phyloP scores from a whole-genome alignment of 2,113 vertebrate genomes.

The Parus major region DNA sequence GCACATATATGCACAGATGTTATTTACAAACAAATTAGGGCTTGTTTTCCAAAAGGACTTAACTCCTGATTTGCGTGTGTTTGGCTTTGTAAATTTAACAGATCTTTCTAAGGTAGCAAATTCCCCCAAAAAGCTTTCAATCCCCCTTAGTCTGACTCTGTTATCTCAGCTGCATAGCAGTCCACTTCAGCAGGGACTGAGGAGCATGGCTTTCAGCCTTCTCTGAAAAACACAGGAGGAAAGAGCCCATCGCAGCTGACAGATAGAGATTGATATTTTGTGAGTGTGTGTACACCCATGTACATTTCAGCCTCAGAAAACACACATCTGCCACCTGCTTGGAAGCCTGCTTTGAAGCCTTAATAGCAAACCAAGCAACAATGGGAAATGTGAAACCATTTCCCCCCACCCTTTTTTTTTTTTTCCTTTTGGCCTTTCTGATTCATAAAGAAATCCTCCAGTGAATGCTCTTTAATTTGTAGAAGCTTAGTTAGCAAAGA shows the following conservation, averaged over 20 bases:
- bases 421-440: background rate
- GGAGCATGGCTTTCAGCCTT: background rate
- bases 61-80: background rate
- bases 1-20: background rate
- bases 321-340: background rate
- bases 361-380: background rate
- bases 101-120: background rate
- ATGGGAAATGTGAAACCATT: background rate
- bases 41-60: background rate
- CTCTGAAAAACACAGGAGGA: background rate
- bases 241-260: background rate
- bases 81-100: background rate
- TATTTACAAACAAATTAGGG: background rate
- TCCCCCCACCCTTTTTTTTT: rapidly evolving
- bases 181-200: background rate
- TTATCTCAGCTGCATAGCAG: background rate
- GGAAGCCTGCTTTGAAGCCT: background rate
- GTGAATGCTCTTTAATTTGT: background rate
- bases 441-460: background rate
- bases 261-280: background rate
- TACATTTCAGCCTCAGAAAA: background rate
- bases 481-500: background rate
- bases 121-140: background rate
- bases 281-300: background rate
- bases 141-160: background rate